Percentiles rank a stretch among this genome's conserved stretches.
Conservation (phyloP, 2,797 vertebrate species). For the Antrozous pallidus region DNA sequence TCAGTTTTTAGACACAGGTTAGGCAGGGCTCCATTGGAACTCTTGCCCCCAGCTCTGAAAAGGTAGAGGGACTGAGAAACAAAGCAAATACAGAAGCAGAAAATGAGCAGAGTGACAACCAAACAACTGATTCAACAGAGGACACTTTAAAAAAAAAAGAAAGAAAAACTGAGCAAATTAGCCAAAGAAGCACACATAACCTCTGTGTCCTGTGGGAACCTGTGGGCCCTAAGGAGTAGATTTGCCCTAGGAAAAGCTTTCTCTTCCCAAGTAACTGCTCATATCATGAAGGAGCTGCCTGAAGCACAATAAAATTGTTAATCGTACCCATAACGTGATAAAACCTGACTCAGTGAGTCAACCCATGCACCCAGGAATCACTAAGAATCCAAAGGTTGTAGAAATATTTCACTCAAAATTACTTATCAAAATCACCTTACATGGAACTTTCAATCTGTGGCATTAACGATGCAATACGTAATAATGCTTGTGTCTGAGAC, state of each 20-base stretch:
- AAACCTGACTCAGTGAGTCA: background rate
- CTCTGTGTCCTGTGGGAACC: background rate
- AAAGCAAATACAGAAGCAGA: background rate
- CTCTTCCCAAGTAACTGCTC: background rate
- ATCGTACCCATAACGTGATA: background rate
- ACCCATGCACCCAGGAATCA: background rate
- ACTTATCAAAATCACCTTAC: background rate
- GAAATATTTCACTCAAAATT: background rate
- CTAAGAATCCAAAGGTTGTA: background rate
- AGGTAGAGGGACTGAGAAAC: background rate
- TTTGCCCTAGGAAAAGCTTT: background rate
- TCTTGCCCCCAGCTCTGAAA: background rate
- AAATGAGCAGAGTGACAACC: background rate
- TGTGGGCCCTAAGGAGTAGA: background rate
- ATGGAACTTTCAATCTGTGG: background rate
- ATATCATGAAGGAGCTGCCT: background rate
- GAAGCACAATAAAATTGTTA: background rate
- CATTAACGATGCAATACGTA: background rate
- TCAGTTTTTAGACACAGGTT: background rate
- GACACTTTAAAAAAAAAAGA: background rate
- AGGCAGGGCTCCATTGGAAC: background rate
- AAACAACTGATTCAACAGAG: background rate
- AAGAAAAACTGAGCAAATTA: background rate
- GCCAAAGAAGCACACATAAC: background rate
- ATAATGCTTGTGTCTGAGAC: background rate